Conservation (phyloP, 2,888 invertebrate species). For the Theretra japonica region DNA sequence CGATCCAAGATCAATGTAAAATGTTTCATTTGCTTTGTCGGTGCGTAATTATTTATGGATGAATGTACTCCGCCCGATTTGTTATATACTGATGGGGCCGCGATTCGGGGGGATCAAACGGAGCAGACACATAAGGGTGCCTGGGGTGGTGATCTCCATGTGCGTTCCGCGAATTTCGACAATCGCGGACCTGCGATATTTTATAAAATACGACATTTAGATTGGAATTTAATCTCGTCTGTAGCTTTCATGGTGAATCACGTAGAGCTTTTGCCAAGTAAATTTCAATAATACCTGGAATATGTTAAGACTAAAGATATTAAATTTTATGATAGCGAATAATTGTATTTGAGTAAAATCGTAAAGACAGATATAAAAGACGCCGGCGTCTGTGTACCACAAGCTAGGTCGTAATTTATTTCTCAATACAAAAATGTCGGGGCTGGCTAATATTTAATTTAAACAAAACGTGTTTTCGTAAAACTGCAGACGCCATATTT, state of each 20-base stretch:
- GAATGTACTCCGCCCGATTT: background rate
- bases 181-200: background rate
- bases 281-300: background rate
- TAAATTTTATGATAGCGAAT: no score
- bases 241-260: background rate
- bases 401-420: no score
- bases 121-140: slow-evolving; percentile 10
- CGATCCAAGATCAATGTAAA: no score
- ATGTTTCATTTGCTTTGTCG: background rate
- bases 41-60: background rate
- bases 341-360: no score
- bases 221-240: background rate
- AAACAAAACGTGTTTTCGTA: no score
- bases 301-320: no score
- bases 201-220: background rate
- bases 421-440: no score
- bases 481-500: no score
- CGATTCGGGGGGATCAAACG: slow-evolving; percentile 1
- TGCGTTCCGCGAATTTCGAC: slow-evolving; percentile 9
- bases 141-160: background rate
- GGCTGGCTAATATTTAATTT: no score
- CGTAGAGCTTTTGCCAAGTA: no score
- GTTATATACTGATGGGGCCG: background rate
- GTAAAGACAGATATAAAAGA: no score
- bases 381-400: no score